Conservation (phyloP, 2,113 vertebrate genomes). For the Vireo altiloquus region DNA sequence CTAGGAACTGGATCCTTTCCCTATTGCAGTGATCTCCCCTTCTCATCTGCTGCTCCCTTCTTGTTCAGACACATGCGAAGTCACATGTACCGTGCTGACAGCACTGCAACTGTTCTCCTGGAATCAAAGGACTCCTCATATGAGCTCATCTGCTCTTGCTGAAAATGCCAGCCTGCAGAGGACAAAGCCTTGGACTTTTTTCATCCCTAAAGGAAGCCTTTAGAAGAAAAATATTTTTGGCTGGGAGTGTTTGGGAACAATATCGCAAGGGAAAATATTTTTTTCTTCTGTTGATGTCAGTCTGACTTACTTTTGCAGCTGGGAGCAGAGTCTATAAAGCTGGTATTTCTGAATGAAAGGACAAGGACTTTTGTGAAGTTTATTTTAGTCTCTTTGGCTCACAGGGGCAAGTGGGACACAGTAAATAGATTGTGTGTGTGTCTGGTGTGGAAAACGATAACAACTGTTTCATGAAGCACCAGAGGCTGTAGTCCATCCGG, state of each 20-base stretch:
- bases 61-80: neutral
- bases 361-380: neutral
- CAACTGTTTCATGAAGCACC: neutral
- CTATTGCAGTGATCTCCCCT: slow-evolving; percentile 23
- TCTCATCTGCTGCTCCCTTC: slow-evolving; percentile 16
- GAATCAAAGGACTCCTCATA: slow-evolving; percentile 61
- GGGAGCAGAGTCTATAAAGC: neutral
- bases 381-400: neutral
- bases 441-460: neutral
- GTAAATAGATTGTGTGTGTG: neutral
- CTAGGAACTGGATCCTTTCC: slow-evolving; percentile 15
- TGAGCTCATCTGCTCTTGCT: slow-evolving; percentile 17
- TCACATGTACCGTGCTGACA: slow-evolving; percentile 49
- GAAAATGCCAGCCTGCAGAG: slow-evolving; percentile 48
- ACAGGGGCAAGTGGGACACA: neutral
- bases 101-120: slow-evolving; percentile 63
- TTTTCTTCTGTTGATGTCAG: neutral
- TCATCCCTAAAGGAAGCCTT: slow-evolving; percentile 24
- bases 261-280: slow-evolving; percentile 33
- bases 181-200: slow-evolving; percentile 22
- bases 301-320: slow-evolving; percentile 18
- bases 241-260: neutral
- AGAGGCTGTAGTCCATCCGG: neutral
- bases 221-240: slow-evolving; percentile 57
- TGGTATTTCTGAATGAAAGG: neutral